Base-by-base conservation (phyloP, 2,888 invertebrate species). In the Harpalus rubripes region DNA sequence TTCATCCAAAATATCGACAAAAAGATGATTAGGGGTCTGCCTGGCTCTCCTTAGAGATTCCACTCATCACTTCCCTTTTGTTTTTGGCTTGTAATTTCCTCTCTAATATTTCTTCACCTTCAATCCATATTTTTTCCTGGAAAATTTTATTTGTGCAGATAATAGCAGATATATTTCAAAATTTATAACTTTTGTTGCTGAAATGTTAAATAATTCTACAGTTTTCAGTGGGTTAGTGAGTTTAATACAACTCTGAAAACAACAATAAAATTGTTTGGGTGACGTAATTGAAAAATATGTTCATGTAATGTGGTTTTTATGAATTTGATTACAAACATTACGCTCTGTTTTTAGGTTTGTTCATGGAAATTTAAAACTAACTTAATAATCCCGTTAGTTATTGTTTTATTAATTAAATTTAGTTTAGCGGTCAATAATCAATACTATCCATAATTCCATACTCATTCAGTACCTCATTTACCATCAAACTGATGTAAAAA, bases 371-470 rank as follows among this genome's bases (percentile, higher is more conserved):
- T 3, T 32, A 39, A 68, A 32, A n/a, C 68, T 39, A 68, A 39
- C 39, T 68, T 68, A 10, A 68, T 26, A 68, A 39, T 12, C 7
- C 15, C 6, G 39, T 68, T 68, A 68, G 39, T 68, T 68, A 68
- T 68, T 10, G 68, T 68, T 15, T 7, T 32, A 68, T 68, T 3
- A 68, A 39, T 68, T 68, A 68, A 68, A 68, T 39, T 68, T 68
- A 68, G 65, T 68, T 68, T 68, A 68, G 39, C 39, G 68, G 68
- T 39, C 68, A 68, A 39, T 68, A 39, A 68, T 68, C 68, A 26
- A 68, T 68, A 68, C 32, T 15, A 26, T 65, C 32, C 32, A 12
- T 26, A 65, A 32, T 68, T 32, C 22, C 22, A 22, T 1, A 22
- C 22, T 22, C 22, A 22, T 22, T 22, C 22, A 22, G 22, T 1